Evolutionary conservation across 2,888 invertebrate species (phyloP).

Genomic region (Drosophila neotestacea): DNA sequence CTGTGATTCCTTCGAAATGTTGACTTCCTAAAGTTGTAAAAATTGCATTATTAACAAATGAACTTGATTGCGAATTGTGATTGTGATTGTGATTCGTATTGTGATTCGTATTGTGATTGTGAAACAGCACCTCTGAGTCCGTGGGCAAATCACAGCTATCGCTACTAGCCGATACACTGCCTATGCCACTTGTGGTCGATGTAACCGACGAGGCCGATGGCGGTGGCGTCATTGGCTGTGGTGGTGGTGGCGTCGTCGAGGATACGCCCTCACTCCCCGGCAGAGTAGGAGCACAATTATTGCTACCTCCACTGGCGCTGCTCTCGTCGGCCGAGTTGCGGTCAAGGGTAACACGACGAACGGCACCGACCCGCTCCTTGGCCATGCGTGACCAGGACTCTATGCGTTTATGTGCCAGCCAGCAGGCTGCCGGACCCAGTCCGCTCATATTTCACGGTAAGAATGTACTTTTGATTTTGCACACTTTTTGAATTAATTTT

Average conservation of each 20-base stretch:
- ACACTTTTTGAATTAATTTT: not conserved
- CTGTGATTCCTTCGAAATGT: conserved; percentile 88
- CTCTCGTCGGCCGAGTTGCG: conserved; percentile 82
- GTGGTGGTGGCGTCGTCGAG: conserved; percentile 70
- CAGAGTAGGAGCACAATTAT: conserved; percentile 49
- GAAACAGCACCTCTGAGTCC: conserved; percentile 83
- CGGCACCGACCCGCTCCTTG: conserved; percentile 87
- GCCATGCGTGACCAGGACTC: conserved; percentile 92
- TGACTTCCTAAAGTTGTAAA: conserved; percentile 87
- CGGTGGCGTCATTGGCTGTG: conserved; percentile 83
- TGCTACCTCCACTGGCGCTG: conserved; percentile 51
- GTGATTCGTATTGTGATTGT: not conserved
- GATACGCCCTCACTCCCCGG: conserved; percentile 54
- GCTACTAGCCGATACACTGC: conserved; percentile 82
- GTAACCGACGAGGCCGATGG: conserved; percentile 84
- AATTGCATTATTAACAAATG: not conserved
- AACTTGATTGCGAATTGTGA: not conserved
- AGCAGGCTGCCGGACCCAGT: conserved; percentile 90
- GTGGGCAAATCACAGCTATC: conserved; percentile 84
- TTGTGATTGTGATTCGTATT: not conserved
- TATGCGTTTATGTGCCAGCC: conserved; percentile 91
- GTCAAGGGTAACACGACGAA: conserved; percentile 84
- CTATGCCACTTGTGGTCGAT: conserved; percentile 84
- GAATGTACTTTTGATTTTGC: not conserved
- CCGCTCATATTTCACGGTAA: conserved; percentile 88